Evolutionary conservation across 2,113 vertebrate species (phyloP), one percentile per base, ranked within the genome.

Genomic region (Salvelinus namaycush): DNA sequence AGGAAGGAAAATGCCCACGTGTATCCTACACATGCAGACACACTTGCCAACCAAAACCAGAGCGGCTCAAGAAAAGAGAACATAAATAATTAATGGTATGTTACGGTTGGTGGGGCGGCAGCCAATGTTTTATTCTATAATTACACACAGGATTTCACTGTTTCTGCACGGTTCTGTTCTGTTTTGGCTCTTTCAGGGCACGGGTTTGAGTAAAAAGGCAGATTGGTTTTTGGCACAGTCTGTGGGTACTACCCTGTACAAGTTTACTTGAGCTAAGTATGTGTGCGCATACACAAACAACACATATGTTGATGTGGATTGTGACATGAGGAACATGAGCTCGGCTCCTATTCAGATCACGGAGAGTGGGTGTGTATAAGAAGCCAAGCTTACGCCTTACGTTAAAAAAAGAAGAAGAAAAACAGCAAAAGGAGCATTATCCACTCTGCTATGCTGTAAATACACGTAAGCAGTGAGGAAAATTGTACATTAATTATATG

Each of bases 31-130:
- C 65, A 31, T 16, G 12, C 66, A 68, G 16, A 22, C 18, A 44
- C 64, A 60, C 29, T 34, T 76, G 65, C 29, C 76, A 34, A 60
- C 31, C 68, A 14, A 68, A 64, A 69, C 27, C 51, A 54, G 51
- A 18, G 51, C 16, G 51, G 16, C 14, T 54, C 65, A 60, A 64
- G 49, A 59, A 59, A 51, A 57, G 62, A 48, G 68, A 44, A 57
- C 74, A 83, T 78, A 24, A 86, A 83, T 77, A 75, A 86, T 81
- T 77, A 64, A 83, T 80, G 67, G 48, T 31, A 86, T 80, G 67
- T 29, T 31, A 54, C 34, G 59, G 76, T 20, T 24, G 26, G n/a
- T 13, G 74, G 34, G 59, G 65, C 1, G 71, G 39, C 31, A 34
- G 22, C 66, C 20, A 68, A 70, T 59, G 76, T 51, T 77, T 76